Percentiles rank a stretch among this genome's conserved stretches.
Conservation (phyloP, 2,888 invertebrate species). For the Troglohyphantes excavatus region DNA sequence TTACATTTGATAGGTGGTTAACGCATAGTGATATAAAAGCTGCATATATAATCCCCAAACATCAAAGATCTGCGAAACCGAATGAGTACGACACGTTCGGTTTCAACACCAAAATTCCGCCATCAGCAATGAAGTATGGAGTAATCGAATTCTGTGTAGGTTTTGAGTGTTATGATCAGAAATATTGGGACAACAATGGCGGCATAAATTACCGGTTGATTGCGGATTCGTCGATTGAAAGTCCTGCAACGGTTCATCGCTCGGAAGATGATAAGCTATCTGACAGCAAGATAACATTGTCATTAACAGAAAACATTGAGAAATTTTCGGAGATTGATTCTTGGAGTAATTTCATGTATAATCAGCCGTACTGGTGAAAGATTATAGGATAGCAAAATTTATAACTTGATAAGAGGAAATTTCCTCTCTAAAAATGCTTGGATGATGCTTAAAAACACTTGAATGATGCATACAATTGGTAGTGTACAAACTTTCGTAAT, state of each 20-base stretch:
- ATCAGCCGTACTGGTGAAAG: conserved; percentile 64
- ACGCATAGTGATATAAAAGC: conserved; percentile 46
- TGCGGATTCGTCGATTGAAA: conserved; percentile 5
- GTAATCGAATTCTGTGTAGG: conserved; percentile 72
- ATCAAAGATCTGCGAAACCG: background rate
- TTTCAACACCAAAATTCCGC: conserved; percentile 37
- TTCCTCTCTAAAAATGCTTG: background rate
- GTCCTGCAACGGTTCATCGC: background rate
- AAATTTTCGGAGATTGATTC: conserved; percentile 61
- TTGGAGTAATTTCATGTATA: conserved; percentile 54
- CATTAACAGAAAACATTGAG: conserved; percentile 52
- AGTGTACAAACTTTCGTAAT: background rate
- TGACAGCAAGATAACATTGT: conserved; percentile 39
- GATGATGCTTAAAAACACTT: background rate
- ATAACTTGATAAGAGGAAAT: background rate
- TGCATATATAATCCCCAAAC: background rate
- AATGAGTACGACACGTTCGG: conserved; percentile 46
- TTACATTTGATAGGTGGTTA: conserved; percentile 73
- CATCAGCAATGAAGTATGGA: conserved; percentile 43
- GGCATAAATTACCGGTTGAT: conserved; percentile 66
- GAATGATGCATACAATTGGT: background rate
- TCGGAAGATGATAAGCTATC: conserved; percentile 12
- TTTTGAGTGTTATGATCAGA: conserved; percentile 31
- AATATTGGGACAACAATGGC: conserved; percentile 71
- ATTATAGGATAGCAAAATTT: background rate